Base-by-base conservation (phyloP, 2,797 vertebrate species). In the Karalla daura region DNA sequence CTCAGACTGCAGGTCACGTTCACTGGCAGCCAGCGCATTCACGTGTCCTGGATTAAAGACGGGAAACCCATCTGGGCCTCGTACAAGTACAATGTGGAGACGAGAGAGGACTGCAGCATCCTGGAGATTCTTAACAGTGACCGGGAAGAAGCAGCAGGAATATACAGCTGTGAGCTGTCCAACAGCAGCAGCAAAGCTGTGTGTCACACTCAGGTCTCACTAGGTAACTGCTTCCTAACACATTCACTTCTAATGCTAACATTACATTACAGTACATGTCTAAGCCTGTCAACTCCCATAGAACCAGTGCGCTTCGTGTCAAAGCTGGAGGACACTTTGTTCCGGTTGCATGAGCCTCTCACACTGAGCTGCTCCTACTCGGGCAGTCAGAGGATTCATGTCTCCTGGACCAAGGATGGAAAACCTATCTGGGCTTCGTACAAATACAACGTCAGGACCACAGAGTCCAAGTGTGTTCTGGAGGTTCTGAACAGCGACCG, bases 21-120 rank as follows among this genome's bases (percentile, higher is more conserved):
- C 64, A 91, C 88, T 20, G 96, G 96, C 72, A 87, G 93, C 71
- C 94, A 94, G 74, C 94, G 94, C 60, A 93, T 96, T 71, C 72
- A 89, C 35, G 92, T 95, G 78, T 93, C 90, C 0, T 98, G 96
- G 96, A 95, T 92, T 60, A 98, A 97, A 87, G 95, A 97, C 37
- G 91, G 93, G 55, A 95, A 94, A 63, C 93, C 96, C 65, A 95
- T 98, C 40, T 95, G 94, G 84, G 94, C 95, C 0, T 91, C 86
- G 4, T 90, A 91, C 44, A 65, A 84, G 78, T 90, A 91, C 23
- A 91, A 87, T 23, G 86, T 91, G 15, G 84, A 35, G 70, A 82
- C 87, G 1, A 84, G 77, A 1, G 79, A 80, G 10, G 86, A 84
- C 1, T 40, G 64, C 51, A 96, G 95, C 82, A 87, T 94, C 59